Evolutionary conservation across 2,113 vertebrate species (phyloP).

Genomic region (Piprites chloris): DNA sequence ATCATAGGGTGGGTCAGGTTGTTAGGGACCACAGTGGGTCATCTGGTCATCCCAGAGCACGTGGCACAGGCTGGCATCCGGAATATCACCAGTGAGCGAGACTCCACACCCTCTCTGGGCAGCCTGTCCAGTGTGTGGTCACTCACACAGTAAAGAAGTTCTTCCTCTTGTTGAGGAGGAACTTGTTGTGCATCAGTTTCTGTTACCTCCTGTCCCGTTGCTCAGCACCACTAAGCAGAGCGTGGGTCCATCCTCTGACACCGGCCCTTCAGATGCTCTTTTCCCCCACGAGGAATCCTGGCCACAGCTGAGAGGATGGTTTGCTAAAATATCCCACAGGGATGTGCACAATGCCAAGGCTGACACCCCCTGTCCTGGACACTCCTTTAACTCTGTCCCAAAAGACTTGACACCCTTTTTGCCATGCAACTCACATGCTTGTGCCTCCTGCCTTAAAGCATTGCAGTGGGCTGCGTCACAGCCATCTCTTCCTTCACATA

Average conservation of each 20-base stretch:
- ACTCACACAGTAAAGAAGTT: neutral
- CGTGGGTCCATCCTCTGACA: neutral
- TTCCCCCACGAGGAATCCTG: neutral
- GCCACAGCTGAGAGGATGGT: neutral
- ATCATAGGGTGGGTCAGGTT: neutral
- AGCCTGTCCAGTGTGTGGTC: neutral
- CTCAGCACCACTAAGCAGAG: neutral
- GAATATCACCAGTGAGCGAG: neutral
- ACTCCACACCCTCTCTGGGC: neutral
- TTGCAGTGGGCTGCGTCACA: neutral
- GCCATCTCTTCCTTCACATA: neutral
- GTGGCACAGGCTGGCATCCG: neutral
- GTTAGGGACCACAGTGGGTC: neutral
- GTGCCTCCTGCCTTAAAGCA: neutral
- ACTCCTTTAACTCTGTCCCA: neutral
- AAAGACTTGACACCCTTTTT: neutral
- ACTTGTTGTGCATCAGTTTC: neutral
- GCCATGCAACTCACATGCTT: accelerated
- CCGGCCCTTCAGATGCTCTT: neutral
- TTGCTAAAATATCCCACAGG: neutral
- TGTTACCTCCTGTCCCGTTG: neutral
- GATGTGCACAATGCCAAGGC: neutral
- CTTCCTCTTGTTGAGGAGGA: neutral
- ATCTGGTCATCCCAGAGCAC: neutral
- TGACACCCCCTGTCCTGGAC: neutral